Evolutionary conservation across 2,113 vertebrate species (phyloP).

Genomic region (Equus przewalskii): DNA sequence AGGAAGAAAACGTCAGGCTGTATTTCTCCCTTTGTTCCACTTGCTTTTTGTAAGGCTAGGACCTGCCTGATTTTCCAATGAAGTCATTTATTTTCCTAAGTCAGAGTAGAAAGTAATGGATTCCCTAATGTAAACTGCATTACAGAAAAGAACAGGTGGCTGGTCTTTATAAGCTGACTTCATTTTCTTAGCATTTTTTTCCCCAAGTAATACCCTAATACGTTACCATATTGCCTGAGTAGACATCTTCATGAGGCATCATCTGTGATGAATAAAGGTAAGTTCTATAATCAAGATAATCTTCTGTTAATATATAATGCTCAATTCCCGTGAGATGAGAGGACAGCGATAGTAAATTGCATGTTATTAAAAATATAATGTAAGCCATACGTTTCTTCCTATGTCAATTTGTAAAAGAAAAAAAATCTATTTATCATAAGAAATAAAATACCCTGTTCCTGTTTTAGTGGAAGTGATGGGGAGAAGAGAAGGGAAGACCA

Average conservation of each 20-base stretch:
- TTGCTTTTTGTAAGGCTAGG: background rate
- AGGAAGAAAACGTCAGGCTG: background rate
- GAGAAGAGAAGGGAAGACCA: background rate
- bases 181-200: slow-evolving; percentile 53
- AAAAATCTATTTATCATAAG: slow-evolving; percentile 4
- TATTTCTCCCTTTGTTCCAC: background rate
- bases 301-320: background rate
- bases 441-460: background rate
- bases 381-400: background rate
- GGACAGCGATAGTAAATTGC: background rate
- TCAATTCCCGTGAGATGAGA: background rate
- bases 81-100: slow-evolving; percentile 62
- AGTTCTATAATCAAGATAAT: background rate
- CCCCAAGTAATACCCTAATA: background rate
- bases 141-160: slow-evolving; percentile 65
- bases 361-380: background rate
- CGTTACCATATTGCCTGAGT: background rate
- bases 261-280: background rate
- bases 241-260: background rate
- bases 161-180: slow-evolving; percentile 41
- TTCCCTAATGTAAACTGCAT: slow-evolving; percentile 21
- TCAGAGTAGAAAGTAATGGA: slow-evolving; percentile 11
- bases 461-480: background rate
- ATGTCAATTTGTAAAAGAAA: background rate
- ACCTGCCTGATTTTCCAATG: slow-evolving; percentile 5